Base-by-base conservation (phyloP, 1,140 invertebrate genomes). In the Vanessa atalanta region DNA sequence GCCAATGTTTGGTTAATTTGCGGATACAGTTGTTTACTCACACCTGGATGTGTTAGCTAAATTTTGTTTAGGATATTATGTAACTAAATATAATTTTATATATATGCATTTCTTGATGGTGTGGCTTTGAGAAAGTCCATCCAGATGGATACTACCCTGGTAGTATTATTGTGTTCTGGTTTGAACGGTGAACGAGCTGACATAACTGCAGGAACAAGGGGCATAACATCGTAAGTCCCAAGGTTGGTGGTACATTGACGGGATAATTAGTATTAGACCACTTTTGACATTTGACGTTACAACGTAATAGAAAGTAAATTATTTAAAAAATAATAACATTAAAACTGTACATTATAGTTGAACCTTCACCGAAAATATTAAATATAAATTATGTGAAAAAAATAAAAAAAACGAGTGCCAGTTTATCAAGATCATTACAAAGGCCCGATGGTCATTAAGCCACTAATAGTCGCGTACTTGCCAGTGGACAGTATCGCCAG, bases 401-500 rank as follows among this genome's bases (percentile, higher is more conserved):
- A 51, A 51, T 20, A 20, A 20, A 20, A n/a, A 51, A 51, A 15
- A 51, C 37, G 37, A 43, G 37, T 51, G 48, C n/a, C 48, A 55
- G 15, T 50, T 51, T 66, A 50, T 66, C 65, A 50, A 8, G 65
- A 66, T 66, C 23, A 43, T 55, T 55, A 68, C 51, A 55, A 55
- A 68, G 66, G 31, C 51, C 37, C 53, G 65, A 63, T 70, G 64
- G 70, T 61, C 70, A 72, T 80, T 72, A 80, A 57, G 37, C 74
- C 78, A 66, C 75, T 81, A 81, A 81, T 81, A 81, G 79, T 71
- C 67, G 61, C 61, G 72, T 79, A 77, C 83, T 88, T 87, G 84
- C 83, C 82, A 75, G 84, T 89, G 83, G 88, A 85, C 83, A 85
- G 86, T 85, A 80, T 80, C 82, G 79, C 78, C 77, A 73, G 77